Evolutionary conservation across 2,113 vertebrate species (phyloP).

Genomic region (Boulengeromyrus knoepffleri): DNA sequence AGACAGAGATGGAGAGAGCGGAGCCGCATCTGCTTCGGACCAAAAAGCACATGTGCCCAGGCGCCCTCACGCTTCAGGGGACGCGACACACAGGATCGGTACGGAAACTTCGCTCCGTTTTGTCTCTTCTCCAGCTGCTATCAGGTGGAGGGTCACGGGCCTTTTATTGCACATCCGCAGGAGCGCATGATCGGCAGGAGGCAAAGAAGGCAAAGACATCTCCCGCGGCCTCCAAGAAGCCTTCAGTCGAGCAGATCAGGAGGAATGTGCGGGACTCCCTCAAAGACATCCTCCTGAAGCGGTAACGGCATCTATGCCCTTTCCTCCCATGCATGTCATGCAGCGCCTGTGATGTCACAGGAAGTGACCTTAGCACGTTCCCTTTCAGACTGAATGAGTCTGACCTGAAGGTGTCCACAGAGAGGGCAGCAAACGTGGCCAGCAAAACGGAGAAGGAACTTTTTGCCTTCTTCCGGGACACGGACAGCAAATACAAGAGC

Average conservation of each 20-base stretch:
- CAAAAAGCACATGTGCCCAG: background rate
- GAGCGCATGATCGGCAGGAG: slow-evolving; percentile 67
- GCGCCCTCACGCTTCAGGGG: background rate
- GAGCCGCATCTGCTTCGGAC: background rate
- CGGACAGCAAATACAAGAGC: slow-evolving; percentile 96
- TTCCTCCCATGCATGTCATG: no score
- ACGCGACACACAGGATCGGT: slow-evolving; percentile 52
- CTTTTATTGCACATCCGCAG: slow-evolving; percentile 47
- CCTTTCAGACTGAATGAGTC: slow-evolving; percentile 80
- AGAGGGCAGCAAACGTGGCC: slow-evolving; percentile 84
- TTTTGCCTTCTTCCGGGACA: slow-evolving; percentile 90
- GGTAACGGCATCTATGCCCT: slow-evolving; percentile 52
- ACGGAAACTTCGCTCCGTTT: background rate
- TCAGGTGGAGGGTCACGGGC: background rate
- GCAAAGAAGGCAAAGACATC: slow-evolving; percentile 67
- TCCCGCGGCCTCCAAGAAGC: slow-evolving; percentile 74
- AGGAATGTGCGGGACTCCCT: slow-evolving; percentile 88
- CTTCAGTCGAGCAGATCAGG: slow-evolving; percentile 87
- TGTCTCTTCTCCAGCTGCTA: background rate
- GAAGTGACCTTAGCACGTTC: background rate
- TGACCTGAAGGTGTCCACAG: slow-evolving; percentile 76
- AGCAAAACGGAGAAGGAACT: slow-evolving; percentile 87
- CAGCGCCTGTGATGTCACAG: background rate
- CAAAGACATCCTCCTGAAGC: slow-evolving; percentile 88
- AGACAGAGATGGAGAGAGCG: slow-evolving; percentile 34